Conservation (phyloP, 2,797 vertebrate species). For the Gymnodraco acuticeps region DNA sequence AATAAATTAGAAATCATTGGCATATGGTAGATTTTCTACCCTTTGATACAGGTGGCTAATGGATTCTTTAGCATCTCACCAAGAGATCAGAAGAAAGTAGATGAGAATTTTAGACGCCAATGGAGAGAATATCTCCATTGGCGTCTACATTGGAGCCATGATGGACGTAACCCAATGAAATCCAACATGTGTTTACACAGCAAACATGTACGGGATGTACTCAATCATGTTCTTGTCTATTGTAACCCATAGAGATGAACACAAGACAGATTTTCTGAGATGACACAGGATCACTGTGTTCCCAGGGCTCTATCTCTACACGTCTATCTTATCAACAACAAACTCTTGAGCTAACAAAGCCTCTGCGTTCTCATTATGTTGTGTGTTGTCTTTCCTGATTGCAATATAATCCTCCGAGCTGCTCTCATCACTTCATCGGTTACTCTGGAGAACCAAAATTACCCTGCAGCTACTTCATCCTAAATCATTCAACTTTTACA, state of each 20-base stretch:
- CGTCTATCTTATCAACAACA: neutral
- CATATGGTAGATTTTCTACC: neutral
- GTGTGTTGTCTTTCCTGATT: neutral
- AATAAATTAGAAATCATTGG: neutral
- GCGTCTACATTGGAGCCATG: neutral
- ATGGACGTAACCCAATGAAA: slow-evolving; percentile 14
- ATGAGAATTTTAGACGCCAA: neutral
- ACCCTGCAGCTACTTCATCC: too few relatives aligned
- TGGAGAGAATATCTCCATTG: neutral
- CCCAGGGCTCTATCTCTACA: neutral
- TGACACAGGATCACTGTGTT: too few relatives aligned
- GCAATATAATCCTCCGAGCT: neutral
- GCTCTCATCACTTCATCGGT: neutral
- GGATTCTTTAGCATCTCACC: neutral
- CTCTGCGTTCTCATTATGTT: neutral
- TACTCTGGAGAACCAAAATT: neutral
- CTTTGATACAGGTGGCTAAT: neutral
- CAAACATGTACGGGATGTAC: neutral
- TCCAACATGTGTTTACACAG: slow-evolving; percentile 12
- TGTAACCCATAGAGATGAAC: too few relatives aligned
- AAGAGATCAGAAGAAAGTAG: neutral
- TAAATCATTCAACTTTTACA: neutral
- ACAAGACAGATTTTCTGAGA: too few relatives aligned
- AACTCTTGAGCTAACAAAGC: slow-evolving; percentile 7
- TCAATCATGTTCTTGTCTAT: too few relatives aligned